Conservation (phyloP, 2,797 vertebrate genomes). For the Crypturellus tataupa region DNA sequence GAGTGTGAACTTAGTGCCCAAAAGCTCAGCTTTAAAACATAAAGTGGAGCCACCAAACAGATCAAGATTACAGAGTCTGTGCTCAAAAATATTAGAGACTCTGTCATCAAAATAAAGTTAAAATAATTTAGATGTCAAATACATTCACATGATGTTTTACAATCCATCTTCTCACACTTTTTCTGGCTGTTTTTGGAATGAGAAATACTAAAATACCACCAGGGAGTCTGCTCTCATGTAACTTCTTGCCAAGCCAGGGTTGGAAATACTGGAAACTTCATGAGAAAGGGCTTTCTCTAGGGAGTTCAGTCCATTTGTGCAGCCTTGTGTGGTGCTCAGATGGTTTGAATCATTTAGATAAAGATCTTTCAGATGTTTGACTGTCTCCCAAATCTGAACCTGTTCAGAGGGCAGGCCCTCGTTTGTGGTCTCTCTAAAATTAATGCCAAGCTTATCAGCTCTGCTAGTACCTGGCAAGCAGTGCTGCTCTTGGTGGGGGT, state of each 20-base stretch:
- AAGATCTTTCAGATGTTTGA: conserved; percentile 46
- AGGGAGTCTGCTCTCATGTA: conserved; percentile 46
- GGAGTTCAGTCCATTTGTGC: conserved; percentile 51
- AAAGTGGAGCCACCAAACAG: neutral
- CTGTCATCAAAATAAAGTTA: neutral
- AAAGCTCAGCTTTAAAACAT: neutral
- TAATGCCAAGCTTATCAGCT: neutral
- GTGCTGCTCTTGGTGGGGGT: neutral
- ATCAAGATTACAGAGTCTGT: neutral
- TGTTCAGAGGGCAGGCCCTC: conserved; percentile 13
- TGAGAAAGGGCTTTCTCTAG: conserved; percentile 59
- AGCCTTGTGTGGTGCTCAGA: conserved; percentile 40
- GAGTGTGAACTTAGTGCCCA: neutral
- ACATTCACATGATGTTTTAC: conserved; percentile 13
- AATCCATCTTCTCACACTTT: neutral
- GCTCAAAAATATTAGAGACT: neutral
- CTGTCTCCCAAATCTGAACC: conserved; percentile 31
- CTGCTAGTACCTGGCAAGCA: neutral
- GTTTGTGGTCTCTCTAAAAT: neutral
- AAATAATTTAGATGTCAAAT: neutral
- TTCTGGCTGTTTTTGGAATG: conserved; percentile 26
- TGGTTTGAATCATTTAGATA: conserved; percentile 52
- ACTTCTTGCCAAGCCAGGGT: conserved; percentile 62
- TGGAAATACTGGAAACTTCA: conserved; percentile 48
- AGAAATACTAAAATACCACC: conserved; percentile 59